Evolutionary conservation across 2,888 invertebrate genomes (phyloP).

Genomic region (Scaptomyza reducta): DNA sequence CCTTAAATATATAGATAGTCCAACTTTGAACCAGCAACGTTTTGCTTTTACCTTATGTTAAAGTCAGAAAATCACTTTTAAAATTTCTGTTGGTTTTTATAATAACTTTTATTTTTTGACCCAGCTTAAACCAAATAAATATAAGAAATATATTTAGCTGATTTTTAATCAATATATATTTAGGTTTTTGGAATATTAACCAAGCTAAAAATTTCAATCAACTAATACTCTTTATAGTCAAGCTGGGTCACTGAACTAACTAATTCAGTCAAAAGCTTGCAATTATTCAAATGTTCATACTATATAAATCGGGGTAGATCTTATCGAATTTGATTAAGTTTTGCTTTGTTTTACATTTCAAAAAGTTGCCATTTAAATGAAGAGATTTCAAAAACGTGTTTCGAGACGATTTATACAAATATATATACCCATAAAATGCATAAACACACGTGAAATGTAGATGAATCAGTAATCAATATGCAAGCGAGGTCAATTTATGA

Average conservation of each 20-base stretch:
- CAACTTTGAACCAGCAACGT: too few species aligned
- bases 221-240: not conserved
- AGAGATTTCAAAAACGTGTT: conserved; percentile 8
- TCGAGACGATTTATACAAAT: not conserved
- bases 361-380: not conserved
- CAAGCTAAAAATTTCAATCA: too few species aligned
- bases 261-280: not conserved
- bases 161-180: too few species aligned
- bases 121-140: too few species aligned
- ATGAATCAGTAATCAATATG: not conserved
- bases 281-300: not conserved
- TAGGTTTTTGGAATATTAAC: too few species aligned
- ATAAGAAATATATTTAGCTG: too few species aligned
- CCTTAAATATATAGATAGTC: too few species aligned
- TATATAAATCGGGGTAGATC: not conserved
- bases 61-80: too few species aligned
- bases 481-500: too few species aligned
- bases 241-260: not conserved
- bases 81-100: too few species aligned
- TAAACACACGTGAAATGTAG: not conserved
- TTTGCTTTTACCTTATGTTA: too few species aligned
- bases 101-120: too few species aligned
- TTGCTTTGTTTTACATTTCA: not conserved
- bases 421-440: not conserved
- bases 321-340: not conserved